Conservation (phyloP, 1,140 invertebrate species). For the Arctopsyche grandis region DNA sequence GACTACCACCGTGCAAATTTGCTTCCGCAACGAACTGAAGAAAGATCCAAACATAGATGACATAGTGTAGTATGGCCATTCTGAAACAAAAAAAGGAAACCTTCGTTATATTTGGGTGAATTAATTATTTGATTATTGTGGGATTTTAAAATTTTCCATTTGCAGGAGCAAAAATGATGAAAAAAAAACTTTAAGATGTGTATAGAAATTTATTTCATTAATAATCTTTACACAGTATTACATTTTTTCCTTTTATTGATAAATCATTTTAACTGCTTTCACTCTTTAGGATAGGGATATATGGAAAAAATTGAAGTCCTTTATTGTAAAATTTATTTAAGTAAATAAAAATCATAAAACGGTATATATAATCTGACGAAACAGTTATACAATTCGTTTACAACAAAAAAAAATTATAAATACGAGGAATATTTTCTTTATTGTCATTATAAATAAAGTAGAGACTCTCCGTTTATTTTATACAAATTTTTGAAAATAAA, state of each 20-base stretch:
- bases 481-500: conserved; percentile 51
- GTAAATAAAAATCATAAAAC: not conserved
- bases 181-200: conserved; percentile 25
- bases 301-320: conserved; percentile 51
- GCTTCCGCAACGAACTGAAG: not conserved
- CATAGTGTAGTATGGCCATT: conserved; percentile 36
- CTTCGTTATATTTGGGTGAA: conserved; percentile 46
- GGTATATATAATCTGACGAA: not conserved
- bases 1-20: conserved; percentile 21
- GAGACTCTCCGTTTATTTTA: conserved; percentile 40
- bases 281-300: conserved; percentile 45
- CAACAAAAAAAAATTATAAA: conserved; percentile 2
- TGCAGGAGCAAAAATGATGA: not conserved
- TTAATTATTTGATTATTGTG: not conserved
- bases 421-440: conserved; percentile 3
- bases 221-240: conserved; percentile 1
- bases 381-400: conserved; percentile 2
- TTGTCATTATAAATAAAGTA: conserved; percentile 39
- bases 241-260: not conserved
- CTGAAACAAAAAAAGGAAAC: conserved; percentile 55
- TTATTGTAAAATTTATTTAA: conserved; percentile 40
- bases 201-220: conserved; percentile 31
- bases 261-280: conserved; percentile 15
- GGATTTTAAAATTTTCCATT: not conserved
- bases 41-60: not conserved